Evolutionary conservation across 2,888 invertebrate genomes (phyloP).

Genomic region (Pristionchus fissidentatus): DNA sequence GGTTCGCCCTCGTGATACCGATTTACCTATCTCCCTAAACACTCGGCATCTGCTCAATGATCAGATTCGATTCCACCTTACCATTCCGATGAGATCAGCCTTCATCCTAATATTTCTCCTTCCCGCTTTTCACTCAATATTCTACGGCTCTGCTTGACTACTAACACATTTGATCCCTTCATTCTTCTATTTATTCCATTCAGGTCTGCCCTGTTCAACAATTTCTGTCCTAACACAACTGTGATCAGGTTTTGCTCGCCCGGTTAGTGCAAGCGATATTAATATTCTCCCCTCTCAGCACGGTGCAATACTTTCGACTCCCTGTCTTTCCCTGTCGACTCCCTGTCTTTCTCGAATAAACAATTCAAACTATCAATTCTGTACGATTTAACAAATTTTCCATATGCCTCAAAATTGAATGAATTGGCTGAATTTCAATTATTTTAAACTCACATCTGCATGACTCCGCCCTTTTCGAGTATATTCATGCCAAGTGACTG

Average conservation of each 20-base stretch:
- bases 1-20: neutral
- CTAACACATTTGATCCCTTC: conserved; percentile 10
- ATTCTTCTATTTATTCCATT: conserved; percentile 12
- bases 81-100: neutral
- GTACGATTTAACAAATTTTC: neutral
- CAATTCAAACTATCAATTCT: neutral
- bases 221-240: neutral
- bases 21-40: neutral
- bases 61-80: neutral
- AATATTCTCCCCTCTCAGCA: neutral
- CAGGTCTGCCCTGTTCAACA: conserved; percentile 33
- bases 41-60: neutral
- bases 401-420: neutral
- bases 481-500: conserved; percentile 55
- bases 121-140: neutral
- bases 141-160: neutral
- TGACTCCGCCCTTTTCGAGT: conserved; percentile 63
- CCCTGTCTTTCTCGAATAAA: neutral
- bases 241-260: conserved; percentile 25
- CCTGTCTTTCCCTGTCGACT: neutral
- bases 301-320: conserved; percentile 9
- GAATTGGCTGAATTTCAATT: neutral
- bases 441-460: conserved; percentile 68
- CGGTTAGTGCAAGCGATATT: conserved; percentile 23
- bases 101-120: neutral